Base-by-base conservation (phyloP, 2,888 invertebrate genomes). In the Xestoiulus laeticollis region DNA sequence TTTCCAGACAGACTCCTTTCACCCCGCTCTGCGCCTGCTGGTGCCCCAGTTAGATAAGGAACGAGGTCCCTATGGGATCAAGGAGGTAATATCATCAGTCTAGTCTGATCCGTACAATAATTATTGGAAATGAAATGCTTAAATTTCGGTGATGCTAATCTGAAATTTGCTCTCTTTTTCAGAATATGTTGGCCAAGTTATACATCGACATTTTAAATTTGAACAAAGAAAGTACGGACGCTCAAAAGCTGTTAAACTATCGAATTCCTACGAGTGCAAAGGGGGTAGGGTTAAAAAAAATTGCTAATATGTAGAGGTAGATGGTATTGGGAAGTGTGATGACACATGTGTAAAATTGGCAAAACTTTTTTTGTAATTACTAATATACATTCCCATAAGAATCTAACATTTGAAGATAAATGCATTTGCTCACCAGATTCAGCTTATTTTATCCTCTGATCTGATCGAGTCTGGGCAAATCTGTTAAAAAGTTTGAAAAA, bases 11-110 rank as follows among this genome's bases (percentile, higher is more conserved):
- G 93, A 93, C 90, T 92, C 93, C 4, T 93, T 93, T 89, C 97
- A 94, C 92, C 95, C 96, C 10, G 93, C 96, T 82, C 91, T 98
- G 90, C 94, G 98, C 89, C 93, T 98, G 48, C 92, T 98, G 14
- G 91, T 98, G 43, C 97, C 98, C 0, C 93, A 94, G 88, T 92
- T 94, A 48, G 98, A 98, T 91, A 94, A 95, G 89, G 95, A 96
- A 89, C 94, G 98, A 89, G 94, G 94, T 68, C 94, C 96, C 0
- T 97, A 97, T 92, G 96, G 97, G 30, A 93, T 98, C 89, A 96
- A 97, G 92, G 95, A 96, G 91, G 92, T 92, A 89, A 88, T 12
- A 32, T 59, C 43, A 3, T 8, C 22, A 26, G 38, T 38, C 38
- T 38, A 38, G 1, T 10, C 30, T 30, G 22, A 84, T 85, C 26